These are phyloP conservation scores for Lottia scabra DNA, from an alignment of 2,888 invertebrate genomes.

Conservation along the genomic window DNA sequence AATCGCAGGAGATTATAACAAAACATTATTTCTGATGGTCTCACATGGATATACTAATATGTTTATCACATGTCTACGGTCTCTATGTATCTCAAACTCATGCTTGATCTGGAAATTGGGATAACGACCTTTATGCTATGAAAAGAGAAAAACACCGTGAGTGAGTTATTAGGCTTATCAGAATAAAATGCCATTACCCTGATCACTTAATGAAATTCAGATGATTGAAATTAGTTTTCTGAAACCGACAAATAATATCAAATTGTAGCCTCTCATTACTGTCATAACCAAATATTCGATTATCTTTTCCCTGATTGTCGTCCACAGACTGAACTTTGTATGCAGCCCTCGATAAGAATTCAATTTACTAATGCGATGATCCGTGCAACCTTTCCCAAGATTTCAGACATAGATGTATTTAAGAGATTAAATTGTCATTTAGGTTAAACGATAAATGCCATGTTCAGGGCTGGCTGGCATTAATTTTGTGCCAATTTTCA, in stretches of 20 bases:
- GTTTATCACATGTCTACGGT: too few relatives aligned
- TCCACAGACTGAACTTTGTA: not conserved
- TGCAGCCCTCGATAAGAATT: not conserved
- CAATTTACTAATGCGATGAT: not conserved
- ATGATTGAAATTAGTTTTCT: constrained; percentile 1
- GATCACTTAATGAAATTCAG: not conserved
- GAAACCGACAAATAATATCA: not conserved
- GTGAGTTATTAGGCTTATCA: not conserved
- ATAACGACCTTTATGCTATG: not conserved
- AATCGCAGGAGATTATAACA: too few relatives aligned
- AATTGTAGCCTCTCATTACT: not conserved
- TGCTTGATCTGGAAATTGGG: not conserved
- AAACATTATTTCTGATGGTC: too few relatives aligned
- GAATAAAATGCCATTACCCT: not conserved
- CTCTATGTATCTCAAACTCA: not conserved
- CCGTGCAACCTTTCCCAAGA: not conserved
- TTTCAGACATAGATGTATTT: not conserved
- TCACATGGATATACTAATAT: too few relatives aligned
- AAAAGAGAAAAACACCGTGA: not conserved
- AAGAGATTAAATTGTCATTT: not conserved
- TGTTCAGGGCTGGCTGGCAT: not conserved
- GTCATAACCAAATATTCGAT: not conserved
- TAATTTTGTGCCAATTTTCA: too few relatives aligned
- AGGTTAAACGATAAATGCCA: not conserved
- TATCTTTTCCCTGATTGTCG: not conserved